These are phyloP conservation scores for Trialeurodes vaporariorum DNA, from an alignment of 1,140 invertebrate genomes.

Conservation along the genomic window DNA sequence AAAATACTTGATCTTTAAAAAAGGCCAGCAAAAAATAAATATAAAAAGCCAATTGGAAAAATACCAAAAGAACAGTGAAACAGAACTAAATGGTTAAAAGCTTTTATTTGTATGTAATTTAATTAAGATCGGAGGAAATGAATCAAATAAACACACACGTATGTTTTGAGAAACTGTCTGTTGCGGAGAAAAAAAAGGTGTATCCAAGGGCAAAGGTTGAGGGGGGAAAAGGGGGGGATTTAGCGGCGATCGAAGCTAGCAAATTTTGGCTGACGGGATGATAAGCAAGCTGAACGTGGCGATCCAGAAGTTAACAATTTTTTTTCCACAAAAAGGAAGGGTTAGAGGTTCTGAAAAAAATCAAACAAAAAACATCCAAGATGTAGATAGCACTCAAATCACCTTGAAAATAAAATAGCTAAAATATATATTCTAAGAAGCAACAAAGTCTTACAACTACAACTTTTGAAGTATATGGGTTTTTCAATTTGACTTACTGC, in stretches of 20 bases:
- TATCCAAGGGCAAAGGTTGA: not conserved
- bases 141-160: too few relatives aligned
- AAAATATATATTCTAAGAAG: not conserved
- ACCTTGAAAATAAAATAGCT: not conserved
- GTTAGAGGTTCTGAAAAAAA: not conserved
- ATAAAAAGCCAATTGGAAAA: not conserved
- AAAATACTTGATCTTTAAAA: not conserved
- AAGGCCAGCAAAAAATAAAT: not conserved
- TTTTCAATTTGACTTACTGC: not conserved
- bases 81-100: not conserved
- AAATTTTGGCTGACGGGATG: not conserved
- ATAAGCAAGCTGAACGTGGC: not conserved
- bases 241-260: not conserved
- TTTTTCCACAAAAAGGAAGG: not conserved
- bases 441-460: not conserved
- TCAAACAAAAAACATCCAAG: not conserved
- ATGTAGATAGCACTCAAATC: not conserved
- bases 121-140: not conserved
- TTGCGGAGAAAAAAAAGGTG: not conserved
- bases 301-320: not conserved
- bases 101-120: not conserved
- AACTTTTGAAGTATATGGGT: not conserved
- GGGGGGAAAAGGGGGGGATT: not conserved
- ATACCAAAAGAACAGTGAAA: not conserved
- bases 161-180: not conserved